Percentiles rank a stretch among this genome's conserved stretches.
Conservation (phyloP, 2,888 invertebrate genomes). For the Drosophila paranaensis region DNA sequence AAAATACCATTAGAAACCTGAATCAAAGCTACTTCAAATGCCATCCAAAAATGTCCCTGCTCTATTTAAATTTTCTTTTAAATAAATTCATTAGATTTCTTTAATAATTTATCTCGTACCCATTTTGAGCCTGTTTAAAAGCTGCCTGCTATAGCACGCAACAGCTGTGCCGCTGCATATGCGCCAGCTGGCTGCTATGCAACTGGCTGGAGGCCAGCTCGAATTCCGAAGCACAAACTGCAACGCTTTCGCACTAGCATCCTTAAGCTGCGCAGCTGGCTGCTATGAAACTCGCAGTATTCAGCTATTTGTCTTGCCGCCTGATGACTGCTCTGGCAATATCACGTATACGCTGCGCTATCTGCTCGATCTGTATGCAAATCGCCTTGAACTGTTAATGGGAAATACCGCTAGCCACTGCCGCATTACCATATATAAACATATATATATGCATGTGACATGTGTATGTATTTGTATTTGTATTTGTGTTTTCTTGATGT, state of each 20-base stretch:
- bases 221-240: no score
- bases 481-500: no score
- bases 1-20: no score
- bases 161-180: neutral
- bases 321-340: neutral
- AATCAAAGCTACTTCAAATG: no score
- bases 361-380: neutral
- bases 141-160: slow-evolving; percentile 19
- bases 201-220: neutral
- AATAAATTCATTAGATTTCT: no score
- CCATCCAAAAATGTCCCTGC: no score
- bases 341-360: neutral
- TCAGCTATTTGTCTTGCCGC: neutral
- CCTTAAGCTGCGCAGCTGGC: slow-evolving; percentile 1
- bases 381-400: neutral
- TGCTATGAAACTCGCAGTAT: slow-evolving; percentile 5
- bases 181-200: slow-evolving; percentile 8
- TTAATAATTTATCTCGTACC: neutral
- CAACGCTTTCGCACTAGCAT: neutral
- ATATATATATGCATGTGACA: neutral
- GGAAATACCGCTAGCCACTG: slow-evolving; percentile 23
- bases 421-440: neutral
- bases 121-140: neutral
- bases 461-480: neutral
- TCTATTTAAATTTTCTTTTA: no score